These are phyloP conservation scores for Harpagoxenus sublaevis DNA, from an alignment of 2,888 invertebrate genomes.

Conservation along the genomic window DNA sequence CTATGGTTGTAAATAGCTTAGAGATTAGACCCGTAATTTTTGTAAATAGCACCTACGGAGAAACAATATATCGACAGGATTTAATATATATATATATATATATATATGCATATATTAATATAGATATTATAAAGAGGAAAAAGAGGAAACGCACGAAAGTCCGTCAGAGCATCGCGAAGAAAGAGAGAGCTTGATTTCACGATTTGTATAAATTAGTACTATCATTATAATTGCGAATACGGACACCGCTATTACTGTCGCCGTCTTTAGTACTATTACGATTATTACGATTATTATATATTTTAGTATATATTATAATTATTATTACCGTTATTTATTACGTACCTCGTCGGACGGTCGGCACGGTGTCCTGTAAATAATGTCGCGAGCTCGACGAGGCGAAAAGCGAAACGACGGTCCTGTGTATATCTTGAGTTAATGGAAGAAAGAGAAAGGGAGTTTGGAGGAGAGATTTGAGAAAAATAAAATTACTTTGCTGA, in stretches of 20 bases:
- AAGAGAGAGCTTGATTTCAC: conserved; percentile 59
- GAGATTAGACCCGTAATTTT: conserved; percentile 68
- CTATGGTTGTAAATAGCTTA: conserved; percentile 75
- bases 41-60: conserved; percentile 72
- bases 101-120: conserved; percentile 26
- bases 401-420: conserved; percentile 44
- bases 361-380: conserved; percentile 73
- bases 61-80: conserved; percentile 21
- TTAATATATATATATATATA: conserved; percentile 42
- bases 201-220: conserved; percentile 64
- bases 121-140: conserved; percentile 47
- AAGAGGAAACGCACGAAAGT: conserved; percentile 5
- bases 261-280: conserved; percentile 46
- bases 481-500: conserved; percentile 84
- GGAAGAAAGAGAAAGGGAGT: conserved; percentile 45
- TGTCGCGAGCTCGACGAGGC: conserved; percentile 56
- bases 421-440: conserved; percentile 52
- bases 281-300: conserved; percentile 47
- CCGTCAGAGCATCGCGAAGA: conserved; percentile 50
- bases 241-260: conserved; percentile 60
- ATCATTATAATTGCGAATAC: conserved; percentile 57
- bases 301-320: conserved; percentile 49
- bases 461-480: conserved; percentile 70
- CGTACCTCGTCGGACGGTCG: conserved; percentile 54
- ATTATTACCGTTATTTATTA: conserved; percentile 72